phyloP scores from a whole-genome alignment of 2,113 vertebrate species.

The Podilymbus podiceps region DNA sequence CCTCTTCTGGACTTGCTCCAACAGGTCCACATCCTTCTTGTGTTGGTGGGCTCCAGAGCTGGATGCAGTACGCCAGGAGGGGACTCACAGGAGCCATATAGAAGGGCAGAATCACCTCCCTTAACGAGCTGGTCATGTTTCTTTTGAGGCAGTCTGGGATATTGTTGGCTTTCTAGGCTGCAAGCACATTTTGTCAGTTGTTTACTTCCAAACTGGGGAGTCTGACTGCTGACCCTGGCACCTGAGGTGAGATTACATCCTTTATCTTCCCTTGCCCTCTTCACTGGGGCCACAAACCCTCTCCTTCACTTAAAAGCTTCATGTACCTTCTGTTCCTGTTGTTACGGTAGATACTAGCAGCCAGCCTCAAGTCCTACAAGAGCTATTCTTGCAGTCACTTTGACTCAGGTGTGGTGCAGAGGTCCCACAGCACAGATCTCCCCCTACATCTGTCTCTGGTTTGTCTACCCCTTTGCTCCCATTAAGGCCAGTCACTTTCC shows the following conservation, averaged over 20 bases:
- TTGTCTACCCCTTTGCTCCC: neutral
- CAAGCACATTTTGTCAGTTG: neutral
- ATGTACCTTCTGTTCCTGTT: neutral
- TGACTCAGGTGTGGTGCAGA: neutral
- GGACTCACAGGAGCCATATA: neutral
- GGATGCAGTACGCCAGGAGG: too few species aligned
- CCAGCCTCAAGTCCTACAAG: neutral
- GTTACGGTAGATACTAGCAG: neutral
- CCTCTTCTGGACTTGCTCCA: too few species aligned
- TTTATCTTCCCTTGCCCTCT: neutral
- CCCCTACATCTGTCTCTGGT: neutral
- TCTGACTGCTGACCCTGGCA: neutral
- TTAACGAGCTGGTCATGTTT: rapidly evolving
- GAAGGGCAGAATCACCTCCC: neutral
- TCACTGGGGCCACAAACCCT: neutral
- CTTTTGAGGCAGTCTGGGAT: neutral
- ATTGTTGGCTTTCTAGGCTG: neutral
- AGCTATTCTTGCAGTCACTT: neutral
- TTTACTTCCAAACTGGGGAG: neutral
- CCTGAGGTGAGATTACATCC: neutral
- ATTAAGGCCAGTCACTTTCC: neutral
- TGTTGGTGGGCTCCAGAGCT: too few species aligned
- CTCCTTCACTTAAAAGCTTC: neutral
- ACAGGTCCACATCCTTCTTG: too few species aligned
- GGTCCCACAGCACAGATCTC: neutral